These are phyloP conservation scores for Peromyscus californicus DNA, from an alignment of 2,113 vertebrate genomes.

Conservation along the genomic window DNA sequence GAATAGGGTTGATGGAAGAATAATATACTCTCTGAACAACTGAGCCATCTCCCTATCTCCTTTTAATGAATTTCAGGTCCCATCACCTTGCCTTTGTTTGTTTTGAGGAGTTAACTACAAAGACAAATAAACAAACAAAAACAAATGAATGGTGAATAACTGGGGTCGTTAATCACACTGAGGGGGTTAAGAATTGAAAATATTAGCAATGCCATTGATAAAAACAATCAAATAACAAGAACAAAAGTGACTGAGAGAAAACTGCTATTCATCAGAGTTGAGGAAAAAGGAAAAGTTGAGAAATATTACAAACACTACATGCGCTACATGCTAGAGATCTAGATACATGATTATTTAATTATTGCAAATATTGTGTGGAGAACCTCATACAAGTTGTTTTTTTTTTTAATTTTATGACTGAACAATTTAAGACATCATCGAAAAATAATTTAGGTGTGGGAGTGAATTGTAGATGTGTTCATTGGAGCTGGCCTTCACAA, in stretches of 20 bases:
- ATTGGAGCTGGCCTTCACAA: not conserved
- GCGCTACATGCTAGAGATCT: not conserved
- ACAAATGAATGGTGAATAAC: not conserved
- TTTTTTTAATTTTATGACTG: not conserved
- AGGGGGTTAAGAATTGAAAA: not conserved
- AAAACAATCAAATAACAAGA: not conserved
- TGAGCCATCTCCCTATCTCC: not conserved
- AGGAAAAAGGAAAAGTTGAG: not conserved
- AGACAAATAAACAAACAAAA: not conserved
- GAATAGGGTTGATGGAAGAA: not conserved
- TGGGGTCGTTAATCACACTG: not conserved
- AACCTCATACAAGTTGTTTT: not conserved
- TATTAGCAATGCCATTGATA: not conserved
- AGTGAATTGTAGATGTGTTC: not conserved
- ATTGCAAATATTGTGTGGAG: not conserved
- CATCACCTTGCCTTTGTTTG: too few relatives aligned
- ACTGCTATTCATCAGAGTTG: not conserved
- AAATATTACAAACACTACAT: not conserved
- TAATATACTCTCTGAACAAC: not conserved
- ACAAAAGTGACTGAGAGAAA: not conserved
- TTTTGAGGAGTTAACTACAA: not conserved
- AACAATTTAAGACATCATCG: not conserved
- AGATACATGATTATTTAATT: not conserved
- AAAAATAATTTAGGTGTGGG: not conserved
- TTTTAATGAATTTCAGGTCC: not conserved